Base-by-base conservation (phyloP, 1,140 invertebrate genomes). In the Meloidogyne exigua region DNA sequence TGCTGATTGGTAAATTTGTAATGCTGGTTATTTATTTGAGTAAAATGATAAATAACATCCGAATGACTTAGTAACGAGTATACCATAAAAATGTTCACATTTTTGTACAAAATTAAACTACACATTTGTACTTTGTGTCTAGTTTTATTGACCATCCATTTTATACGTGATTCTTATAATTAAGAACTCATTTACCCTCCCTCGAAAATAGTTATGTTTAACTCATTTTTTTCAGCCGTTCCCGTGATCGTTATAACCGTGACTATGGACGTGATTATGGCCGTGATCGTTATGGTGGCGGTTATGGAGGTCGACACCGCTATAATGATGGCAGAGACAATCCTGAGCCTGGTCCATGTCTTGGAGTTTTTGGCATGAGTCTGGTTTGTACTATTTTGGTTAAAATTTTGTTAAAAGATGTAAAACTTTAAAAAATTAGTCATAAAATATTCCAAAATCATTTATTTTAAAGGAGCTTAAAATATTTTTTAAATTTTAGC, bases 351-450 rank as follows among this genome's bases (percentile, higher is more conserved):
- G 36, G 42, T 49, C 66, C 66, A 12, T 81, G 80, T 49, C 63
- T 83, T 26, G 79, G 79, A 64, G 77, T 82, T 36, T 83, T 83
- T 68, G 82, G 83, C 15, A 63, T 79, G 78, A 78, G 28, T 77
- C 76, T 82, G 74, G 64, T 75, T 25, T 76, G 74, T 23, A 63
- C 57, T 18, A 18, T 49, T 49, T 49, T 49, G 5, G 5, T 15
- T 77, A 25, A 81, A 76, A 44, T 28, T 25, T n/a, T 25, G n/a
- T n/a, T n/a, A n/a, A n/a, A n/a, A n/a, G n/a, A n/a, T n/a, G n/a
- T n/a, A n/a, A n/a, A n/a, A n/a, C n/a, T n/a, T n/a, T n/a, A n/a
- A n/a, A n/a, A n/a, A n/a, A n/a, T n/a, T n/a, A 32, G 28, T 32
- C 28, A 32, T 32, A 32, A 32, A n/a, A n/a, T n/a, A 3, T 32